Percentiles rank a stretch among this genome's conserved stretches.
Evolutionary conservation across 2,113 vertebrate species (phyloP).

Genomic region (Ascaphus truei): DNA sequence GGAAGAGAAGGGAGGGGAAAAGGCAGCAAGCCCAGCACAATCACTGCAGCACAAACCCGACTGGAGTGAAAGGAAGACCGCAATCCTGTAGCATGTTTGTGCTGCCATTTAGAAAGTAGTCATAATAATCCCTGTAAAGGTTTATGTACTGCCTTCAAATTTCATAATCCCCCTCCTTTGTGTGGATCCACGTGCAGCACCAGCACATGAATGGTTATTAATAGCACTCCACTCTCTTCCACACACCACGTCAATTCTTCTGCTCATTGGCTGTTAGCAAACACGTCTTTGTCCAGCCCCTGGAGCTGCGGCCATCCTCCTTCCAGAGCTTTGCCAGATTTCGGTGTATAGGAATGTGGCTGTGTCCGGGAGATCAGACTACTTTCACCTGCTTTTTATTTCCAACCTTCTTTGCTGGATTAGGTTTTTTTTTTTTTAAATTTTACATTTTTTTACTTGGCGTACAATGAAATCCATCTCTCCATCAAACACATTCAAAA

Average conservation of each 20-base stretch:
- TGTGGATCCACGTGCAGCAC: background rate
- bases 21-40: too few species aligned
- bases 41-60: too few species aligned
- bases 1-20: background rate
- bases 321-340: background rate
- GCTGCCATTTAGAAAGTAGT: too few species aligned
- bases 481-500: too few species aligned
- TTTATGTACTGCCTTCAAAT: too few species aligned
- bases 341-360: conserved; percentile 24
- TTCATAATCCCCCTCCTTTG: background rate
- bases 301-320: background rate
- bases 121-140: too few species aligned
- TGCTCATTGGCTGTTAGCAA: background rate
- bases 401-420: too few species aligned
- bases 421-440: too few species aligned
- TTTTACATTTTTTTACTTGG: too few species aligned
- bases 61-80: too few species aligned
- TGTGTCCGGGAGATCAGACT: background rate
- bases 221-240: background rate
- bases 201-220: conserved; percentile 8
- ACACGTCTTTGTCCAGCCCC: conserved; percentile 1
- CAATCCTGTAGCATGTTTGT: too few species aligned
- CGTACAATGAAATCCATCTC: too few species aligned
- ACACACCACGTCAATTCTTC: background rate
- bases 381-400: background rate